Percentiles rank a stretch among this genome's conserved stretches.
Conservation (phyloP, 2,797 vertebrate genomes). For the Aplochiton taeniatus region DNA sequence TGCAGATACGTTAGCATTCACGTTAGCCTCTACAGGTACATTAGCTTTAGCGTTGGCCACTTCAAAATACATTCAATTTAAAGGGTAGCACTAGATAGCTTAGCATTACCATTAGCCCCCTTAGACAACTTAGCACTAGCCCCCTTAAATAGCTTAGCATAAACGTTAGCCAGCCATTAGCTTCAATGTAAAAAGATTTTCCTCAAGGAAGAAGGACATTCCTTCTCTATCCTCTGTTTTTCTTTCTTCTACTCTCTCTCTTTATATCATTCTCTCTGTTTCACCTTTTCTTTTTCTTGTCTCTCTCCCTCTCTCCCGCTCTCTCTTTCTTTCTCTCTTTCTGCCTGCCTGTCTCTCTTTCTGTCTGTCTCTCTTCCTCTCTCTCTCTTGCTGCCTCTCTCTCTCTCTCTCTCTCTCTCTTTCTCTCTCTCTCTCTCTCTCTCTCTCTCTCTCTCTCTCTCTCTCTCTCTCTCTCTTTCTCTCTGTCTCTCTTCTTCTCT, state of each 20-base stretch:
- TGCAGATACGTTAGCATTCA: too few species aligned
- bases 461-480: conserved; percentile 9
- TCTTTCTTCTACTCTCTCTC: background rate
- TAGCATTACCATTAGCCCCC: too few species aligned
- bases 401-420: background rate
- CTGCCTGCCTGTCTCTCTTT: background rate
- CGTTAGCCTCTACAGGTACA: too few species aligned
- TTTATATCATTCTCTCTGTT: background rate
- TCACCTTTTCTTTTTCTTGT: background rate
- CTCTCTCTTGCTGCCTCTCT: background rate
- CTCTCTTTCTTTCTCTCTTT: background rate
- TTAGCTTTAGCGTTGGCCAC: too few species aligned
- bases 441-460: conserved; percentile 3
- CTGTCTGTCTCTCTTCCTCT: background rate
- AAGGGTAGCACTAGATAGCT: too few species aligned
- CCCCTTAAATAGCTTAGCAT: too few species aligned
- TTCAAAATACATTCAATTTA: too few species aligned
- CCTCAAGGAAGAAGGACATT: too few species aligned
- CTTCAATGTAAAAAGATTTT: too few species aligned
- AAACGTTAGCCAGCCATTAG: too few species aligned
- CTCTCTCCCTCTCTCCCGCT: background rate
- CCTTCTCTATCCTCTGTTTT: background rate
- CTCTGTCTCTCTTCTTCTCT: conserved; percentile 1
- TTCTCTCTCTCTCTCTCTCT: background rate
- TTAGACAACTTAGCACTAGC: too few species aligned